Evolutionary conservation across 2,797 vertebrate species (phyloP).

Genomic region (Carcharodon carcharias): DNA sequence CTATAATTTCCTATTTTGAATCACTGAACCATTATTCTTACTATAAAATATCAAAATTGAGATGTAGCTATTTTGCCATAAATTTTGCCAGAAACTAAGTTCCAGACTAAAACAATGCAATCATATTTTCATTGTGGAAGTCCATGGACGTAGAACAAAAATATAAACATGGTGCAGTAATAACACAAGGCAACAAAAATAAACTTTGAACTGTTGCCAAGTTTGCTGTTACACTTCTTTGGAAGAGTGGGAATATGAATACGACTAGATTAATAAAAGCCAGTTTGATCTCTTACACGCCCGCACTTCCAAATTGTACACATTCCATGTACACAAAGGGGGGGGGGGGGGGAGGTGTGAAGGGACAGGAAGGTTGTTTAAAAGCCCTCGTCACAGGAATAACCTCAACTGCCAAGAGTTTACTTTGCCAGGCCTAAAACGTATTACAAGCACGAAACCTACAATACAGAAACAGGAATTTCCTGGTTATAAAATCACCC

Average conservation of each 20-base stretch:
- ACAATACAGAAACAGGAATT: not conserved
- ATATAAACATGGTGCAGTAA: slow-evolving; percentile 7
- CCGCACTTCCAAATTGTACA: not conserved
- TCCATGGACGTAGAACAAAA: slow-evolving; percentile 3
- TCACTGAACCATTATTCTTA: not conserved
- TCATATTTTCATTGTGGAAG: not conserved
- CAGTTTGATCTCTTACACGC: not conserved
- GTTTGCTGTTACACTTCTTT: not conserved
- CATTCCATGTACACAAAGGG: not conserved
- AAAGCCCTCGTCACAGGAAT: not conserved
- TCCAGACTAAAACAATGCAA: not conserved
- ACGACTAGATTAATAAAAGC: not conserved
- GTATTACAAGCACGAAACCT: not conserved
- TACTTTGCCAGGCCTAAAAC: slow-evolving; percentile 16
- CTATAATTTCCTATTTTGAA: not conserved
- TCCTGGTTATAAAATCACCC: not conserved
- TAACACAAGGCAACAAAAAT: slow-evolving; percentile 26
- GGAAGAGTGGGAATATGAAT: not conserved
- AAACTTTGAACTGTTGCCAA: slow-evolving; percentile 35
- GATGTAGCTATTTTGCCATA: not conserved
- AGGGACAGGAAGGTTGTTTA: not conserved
- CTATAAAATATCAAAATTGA: not conserved
- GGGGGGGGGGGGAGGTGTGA: not conserved
- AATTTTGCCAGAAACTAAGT: not conserved
- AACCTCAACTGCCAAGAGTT: slow-evolving; percentile 1